These are phyloP conservation scores for Dendrophyllia cribrosa DNA, from an alignment of 64 coral and sea anemone species.

Conservation along the genomic window DNA sequence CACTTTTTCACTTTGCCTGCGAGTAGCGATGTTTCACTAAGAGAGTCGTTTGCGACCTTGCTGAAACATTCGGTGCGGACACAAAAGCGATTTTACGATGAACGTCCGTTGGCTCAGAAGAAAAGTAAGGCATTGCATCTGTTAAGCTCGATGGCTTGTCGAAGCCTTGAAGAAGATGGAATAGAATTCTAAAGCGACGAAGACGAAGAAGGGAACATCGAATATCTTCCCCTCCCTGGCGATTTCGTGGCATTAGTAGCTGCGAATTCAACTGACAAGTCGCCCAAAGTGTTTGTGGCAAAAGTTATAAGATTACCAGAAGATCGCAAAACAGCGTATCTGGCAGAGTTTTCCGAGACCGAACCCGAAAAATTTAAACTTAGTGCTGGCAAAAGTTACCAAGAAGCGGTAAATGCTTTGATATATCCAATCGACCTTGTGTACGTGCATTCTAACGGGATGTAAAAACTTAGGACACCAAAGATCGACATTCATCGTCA, in stretches of 20 bases:
- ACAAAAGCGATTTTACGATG: slow-evolving; percentile 24
- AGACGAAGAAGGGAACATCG: background rate
- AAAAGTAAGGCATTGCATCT: slow-evolving; percentile 5
- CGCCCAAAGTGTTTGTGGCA: slow-evolving; percentile 18
- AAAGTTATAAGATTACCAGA: background rate
- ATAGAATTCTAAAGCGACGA: background rate
- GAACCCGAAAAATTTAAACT: too few species aligned
- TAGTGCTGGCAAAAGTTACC: too few species aligned
- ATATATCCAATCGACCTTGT: too few species aligned
- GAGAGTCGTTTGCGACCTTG: slow-evolving; percentile 5
- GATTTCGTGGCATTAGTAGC: slow-evolving; percentile 14
- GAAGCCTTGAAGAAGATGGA: background rate
- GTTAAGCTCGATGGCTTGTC: background rate
- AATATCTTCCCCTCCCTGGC: background rate
- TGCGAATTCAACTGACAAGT: background rate
- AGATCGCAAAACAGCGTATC: slow-evolving; percentile 19
- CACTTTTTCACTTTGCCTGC: slow-evolving; percentile 12
- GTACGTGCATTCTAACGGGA: background rate
- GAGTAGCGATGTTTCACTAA: background rate
- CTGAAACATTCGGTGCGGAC: slow-evolving; percentile 24
- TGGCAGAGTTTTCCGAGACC: too few species aligned
- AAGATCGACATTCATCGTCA: too few species aligned
- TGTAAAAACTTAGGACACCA: too few species aligned
- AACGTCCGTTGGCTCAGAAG: slow-evolving; percentile 13
- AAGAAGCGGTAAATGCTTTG: too few species aligned